Evolutionary conservation across 1,140 invertebrate species (phyloP).

Genomic region (Lamellibrachia luymesi): DNA sequence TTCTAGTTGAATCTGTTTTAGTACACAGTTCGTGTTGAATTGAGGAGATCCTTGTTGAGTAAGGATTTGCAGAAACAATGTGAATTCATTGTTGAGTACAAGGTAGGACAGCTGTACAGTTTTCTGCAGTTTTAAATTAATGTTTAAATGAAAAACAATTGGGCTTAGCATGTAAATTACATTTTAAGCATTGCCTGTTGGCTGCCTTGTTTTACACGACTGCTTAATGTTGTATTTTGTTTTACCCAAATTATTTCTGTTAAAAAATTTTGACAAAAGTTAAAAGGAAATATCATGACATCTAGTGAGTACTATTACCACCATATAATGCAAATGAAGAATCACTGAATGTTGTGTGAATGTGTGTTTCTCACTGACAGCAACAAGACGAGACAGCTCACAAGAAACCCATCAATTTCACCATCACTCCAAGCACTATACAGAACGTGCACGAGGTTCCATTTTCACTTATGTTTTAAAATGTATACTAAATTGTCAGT

Average conservation of each 20-base stretch:
- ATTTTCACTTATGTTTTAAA: neutral
- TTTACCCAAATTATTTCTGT: neutral
- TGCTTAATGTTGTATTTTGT: neutral
- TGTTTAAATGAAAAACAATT: neutral
- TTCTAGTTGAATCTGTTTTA: conserved; percentile 35
- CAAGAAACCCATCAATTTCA: neutral
- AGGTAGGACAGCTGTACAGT: conserved; percentile 42
- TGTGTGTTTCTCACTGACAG: neutral
- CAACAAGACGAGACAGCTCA: neutral
- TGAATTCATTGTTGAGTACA: conserved; percentile 91
- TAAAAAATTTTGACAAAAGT: neutral
- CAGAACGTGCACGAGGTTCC: neutral
- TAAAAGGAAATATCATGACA: neutral
- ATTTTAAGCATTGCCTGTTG: neutral
- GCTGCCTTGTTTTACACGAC: neutral
- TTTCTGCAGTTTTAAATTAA: neutral
- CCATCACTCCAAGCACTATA: neutral
- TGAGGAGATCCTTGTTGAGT: conserved; percentile 85
- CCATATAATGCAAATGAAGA: too few species aligned
- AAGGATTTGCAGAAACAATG: conserved; percentile 79
- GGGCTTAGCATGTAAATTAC: neutral
- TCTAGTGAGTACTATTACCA: neutral
- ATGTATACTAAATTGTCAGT: too few species aligned
- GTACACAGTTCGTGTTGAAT: conserved; percentile 83
- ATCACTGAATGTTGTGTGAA: neutral